A percentile compares a stretch with the other conserved stretches of the same genome.
These are phyloP conservation scores for Aricia artaxerxes DNA, from an alignment of 2,888 invertebrate genomes.

Conservation along the genomic window DNA sequence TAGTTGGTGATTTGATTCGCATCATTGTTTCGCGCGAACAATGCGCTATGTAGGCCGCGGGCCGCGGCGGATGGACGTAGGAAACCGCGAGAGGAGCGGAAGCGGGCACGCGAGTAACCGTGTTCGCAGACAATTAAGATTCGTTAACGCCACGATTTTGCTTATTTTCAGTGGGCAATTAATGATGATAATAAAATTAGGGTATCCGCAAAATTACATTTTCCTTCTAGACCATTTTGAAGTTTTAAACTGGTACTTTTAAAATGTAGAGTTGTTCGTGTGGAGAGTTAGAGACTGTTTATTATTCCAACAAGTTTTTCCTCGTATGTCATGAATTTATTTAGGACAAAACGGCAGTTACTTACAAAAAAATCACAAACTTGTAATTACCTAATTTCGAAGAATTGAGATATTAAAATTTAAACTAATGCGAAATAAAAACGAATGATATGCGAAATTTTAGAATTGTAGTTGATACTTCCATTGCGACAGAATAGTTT, in stretches of 20 bases:
- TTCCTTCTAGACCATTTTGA: background rate
- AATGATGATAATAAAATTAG: background rate
- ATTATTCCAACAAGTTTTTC: background rate
- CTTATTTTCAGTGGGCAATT: background rate
- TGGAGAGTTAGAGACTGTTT: background rate
- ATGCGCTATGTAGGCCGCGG: conserved; percentile 42
- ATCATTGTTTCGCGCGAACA: conserved; percentile 8
- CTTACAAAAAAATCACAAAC: background rate
- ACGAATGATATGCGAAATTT: background rate
- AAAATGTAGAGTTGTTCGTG: background rate
- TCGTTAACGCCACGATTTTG: conserved; percentile 10
- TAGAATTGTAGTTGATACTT: background rate
- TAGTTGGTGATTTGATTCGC: background rate
- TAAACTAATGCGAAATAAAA: background rate
- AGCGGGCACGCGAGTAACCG: conserved; percentile 46
- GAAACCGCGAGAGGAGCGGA: conserved; percentile 62
- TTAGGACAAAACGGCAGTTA: background rate
- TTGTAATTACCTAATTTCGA: background rate
- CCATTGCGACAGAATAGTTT: background rate
- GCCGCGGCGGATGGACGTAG: conserved; percentile 41
- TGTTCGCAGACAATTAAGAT: conserved; percentile 25
- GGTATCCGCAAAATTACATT: background rate
- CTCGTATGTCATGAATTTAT: background rate
- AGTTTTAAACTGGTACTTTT: background rate
- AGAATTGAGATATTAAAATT: background rate